A percentile compares a stretch with the other conserved stretches of the same genome.
These are phyloP conservation scores for Bellardia bayeri DNA, from an alignment of 2,888 invertebrate species.

Conservation along the genomic window DNA sequence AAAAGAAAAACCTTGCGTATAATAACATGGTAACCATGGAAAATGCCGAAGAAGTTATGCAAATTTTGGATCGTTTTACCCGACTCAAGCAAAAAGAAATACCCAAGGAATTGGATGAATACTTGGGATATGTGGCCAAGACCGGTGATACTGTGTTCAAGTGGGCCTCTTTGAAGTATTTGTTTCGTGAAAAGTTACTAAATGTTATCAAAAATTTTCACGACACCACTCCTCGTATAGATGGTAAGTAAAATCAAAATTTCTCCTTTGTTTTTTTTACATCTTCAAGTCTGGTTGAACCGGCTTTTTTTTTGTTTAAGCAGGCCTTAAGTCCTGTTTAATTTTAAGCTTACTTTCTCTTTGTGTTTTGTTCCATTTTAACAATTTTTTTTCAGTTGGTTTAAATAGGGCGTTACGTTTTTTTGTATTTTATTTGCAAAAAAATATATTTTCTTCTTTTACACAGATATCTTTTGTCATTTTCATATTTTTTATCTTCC, in stretches of 20 bases:
- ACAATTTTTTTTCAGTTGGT: neutral
- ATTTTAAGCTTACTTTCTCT: conserved; percentile 52
- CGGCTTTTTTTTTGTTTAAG: conserved; percentile 55
- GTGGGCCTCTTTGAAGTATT: conserved; percentile 94
- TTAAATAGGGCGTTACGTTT: conserved; percentile 54
- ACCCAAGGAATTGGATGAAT: conserved; percentile 94
- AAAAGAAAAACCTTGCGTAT: neutral
- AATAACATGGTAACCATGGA: conserved; percentile 86
- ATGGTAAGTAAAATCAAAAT: conserved; percentile 80
- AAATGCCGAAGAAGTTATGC: conserved; percentile 93
- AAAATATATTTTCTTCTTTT: neutral
- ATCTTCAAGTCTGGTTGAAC: conserved; percentile 49
- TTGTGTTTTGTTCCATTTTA: neutral
- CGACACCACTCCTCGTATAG: conserved; percentile 88
- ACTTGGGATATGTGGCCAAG: conserved; percentile 93
- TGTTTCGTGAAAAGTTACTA: conserved; percentile 94
- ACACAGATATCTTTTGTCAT: conserved; percentile 7
- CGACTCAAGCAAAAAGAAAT: conserved; percentile 92
- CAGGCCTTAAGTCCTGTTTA: conserved; percentile 46
- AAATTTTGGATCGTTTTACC: conserved; percentile 92
- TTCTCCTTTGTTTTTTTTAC: conserved; percentile 5
- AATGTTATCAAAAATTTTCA: conserved; percentile 95
- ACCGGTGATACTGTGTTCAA: conserved; percentile 97
- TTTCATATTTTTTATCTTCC: conserved; percentile 37
- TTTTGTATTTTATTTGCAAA: conserved; percentile 26